Percentiles rank a stretch among this genome's conserved stretches.
These are phyloP conservation scores for Protodeltote pygarga DNA, from an alignment of 2,888 invertebrate genomes.

Conservation along the genomic window DNA sequence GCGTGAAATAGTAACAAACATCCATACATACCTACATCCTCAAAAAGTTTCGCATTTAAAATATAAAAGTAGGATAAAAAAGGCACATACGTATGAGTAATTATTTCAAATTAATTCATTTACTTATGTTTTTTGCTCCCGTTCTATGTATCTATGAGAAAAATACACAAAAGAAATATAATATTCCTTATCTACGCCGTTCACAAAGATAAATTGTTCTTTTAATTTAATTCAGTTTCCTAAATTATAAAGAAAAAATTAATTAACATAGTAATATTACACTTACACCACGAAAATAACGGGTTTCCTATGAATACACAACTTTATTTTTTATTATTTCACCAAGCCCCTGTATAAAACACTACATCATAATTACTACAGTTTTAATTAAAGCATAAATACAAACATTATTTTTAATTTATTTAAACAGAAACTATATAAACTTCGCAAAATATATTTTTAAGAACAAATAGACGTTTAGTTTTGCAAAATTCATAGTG, in stretches of 20 bases:
- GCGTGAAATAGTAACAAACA: no score
- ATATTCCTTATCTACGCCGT: no score
- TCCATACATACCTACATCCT: no score
- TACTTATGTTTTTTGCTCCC: no score
- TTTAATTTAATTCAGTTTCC: neutral
- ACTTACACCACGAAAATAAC: slow-evolving; percentile 20
- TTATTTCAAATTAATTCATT: no score
- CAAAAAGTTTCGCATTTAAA: no score
- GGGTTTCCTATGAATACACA: slow-evolving; percentile 33
- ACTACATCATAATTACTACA: slow-evolving; percentile 9
- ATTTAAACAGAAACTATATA: neutral
- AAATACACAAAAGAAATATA: no score
- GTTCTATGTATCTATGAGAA: no score
- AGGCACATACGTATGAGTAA: no score
- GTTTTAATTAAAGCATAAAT: slow-evolving; percentile 3
- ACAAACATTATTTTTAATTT: slow-evolving; percentile 9
- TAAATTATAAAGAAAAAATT: slow-evolving; percentile 7
- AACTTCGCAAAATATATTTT: slow-evolving; percentile 1
- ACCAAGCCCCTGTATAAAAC: slow-evolving; percentile 8
- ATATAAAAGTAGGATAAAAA: no score
- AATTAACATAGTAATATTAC: slow-evolving; percentile 12
- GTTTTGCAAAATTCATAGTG: no score
- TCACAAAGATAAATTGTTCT: neutral
- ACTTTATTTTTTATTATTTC: slow-evolving; percentile 27
- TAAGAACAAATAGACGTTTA: no score